Evolutionary conservation across 2,113 vertebrate species (phyloP), one percentile per base, ranked within the genome.

Genomic region (Sarotherodon lohbergeri): DNA sequence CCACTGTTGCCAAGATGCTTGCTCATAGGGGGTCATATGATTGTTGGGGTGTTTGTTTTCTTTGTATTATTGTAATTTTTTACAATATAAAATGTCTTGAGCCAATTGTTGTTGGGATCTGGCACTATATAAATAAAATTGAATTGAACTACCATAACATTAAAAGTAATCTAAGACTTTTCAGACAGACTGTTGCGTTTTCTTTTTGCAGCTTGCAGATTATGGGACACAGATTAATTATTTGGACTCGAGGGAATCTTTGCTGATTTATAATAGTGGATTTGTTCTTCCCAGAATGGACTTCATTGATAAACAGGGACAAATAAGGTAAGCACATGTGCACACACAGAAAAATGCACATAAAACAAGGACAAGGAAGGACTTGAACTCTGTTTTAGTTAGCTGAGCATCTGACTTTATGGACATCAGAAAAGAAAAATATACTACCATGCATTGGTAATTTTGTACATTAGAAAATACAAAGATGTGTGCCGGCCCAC

Each of bases 211-310:
- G 99, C 95, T 99, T 71, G 98, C 98, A 0, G 97, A 98, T 19
- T 99, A 98, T 98, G 99, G 98, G 98, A 96, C 99, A 87, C 96
- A 98, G 92, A 97, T 97, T 0, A 98, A 98, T 29, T 99, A 99
- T 84, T 96, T 99, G 12, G 97, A 98, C 55, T 98, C 97, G 91
- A 97, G 98, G 41, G 89, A 98, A 93, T 98, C 99, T 0, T 97
- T 99, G 56, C 98, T 83, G 71, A 41, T 83, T 82, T 63, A 41
- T 56, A 89, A 82, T 16, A 3, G 9, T 9, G 84, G 57, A 4
- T 6, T 24, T 9, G n/a, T 83, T 6, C 7, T 83, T 55, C 84
- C 88, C 36, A 41, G 22, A 7, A 80, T 57, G 80, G 29, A 79
- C 39, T 86, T 82, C 57, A 83, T 16, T 6, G 57, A 83, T 79